phyloP scores from a whole-genome alignment of 2,888 invertebrate species.

The Autographa gamma region DNA sequence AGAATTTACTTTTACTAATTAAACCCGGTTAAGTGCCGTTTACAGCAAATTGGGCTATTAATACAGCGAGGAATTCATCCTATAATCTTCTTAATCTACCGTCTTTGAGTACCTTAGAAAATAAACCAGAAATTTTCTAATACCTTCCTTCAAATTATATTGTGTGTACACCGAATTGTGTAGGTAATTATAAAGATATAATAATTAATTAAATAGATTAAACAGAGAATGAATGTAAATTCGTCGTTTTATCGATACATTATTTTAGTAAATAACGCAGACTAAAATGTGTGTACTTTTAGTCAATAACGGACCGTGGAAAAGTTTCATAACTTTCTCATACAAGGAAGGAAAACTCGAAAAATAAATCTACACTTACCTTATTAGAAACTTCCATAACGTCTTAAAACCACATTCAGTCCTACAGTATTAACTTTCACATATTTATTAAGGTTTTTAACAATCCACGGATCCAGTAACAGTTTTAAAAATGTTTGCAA shows the following conservation, averaged over 20 bases:
- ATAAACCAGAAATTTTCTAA: neutral
- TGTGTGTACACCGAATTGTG: no score
- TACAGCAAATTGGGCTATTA: conserved; percentile 8
- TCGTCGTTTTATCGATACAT: no score
- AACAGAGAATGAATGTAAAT: no score
- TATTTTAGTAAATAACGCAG: neutral
- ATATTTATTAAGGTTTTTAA: conserved; percentile 33
- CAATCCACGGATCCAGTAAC: conserved; percentile 34
- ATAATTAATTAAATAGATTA: no score
- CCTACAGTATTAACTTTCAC: conserved; percentile 48
- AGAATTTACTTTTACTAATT: conserved; percentile 38
- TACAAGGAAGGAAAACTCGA: conserved; percentile 6
- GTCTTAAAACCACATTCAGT: conserved; percentile 33
- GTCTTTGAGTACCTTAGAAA: neutral
- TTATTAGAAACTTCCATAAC: conserved; percentile 58
- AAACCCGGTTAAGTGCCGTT: conserved; percentile 20
- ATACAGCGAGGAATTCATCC: neutral
- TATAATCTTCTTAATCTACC: neutral
- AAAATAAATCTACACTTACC: conserved; percentile 57
- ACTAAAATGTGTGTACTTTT: neutral
- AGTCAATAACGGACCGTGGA: conserved; percentile 31
- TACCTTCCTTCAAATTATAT: no score
- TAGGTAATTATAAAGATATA: no score
- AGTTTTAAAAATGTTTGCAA: conserved; percentile 40
- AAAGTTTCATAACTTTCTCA: conserved; percentile 48